Percentiles rank a stretch among this genome's conserved stretches.
Evolutionary conservation across 2,797 vertebrate genomes (phyloP).

Genomic region (Sebastes paucispinis): DNA sequence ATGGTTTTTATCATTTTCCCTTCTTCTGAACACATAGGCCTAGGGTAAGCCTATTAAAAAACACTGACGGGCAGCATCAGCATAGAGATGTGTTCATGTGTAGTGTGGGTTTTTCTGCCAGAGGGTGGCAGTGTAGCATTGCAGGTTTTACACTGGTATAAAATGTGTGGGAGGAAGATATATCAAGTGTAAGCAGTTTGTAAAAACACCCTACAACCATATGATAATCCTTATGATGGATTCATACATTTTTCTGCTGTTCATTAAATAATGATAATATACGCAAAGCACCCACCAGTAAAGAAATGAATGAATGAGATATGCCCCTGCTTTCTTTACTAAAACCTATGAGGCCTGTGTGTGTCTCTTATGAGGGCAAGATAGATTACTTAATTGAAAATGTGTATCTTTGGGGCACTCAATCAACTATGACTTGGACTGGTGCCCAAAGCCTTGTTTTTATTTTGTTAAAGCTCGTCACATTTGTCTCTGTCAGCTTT

Average conservation of each 20-base stretch:
- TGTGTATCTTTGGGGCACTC: slow-evolving; percentile 22
- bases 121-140: slow-evolving; percentile 61
- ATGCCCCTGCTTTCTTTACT: not conserved
- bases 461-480: slow-evolving; percentile 45
- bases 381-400: slow-evolving; percentile 45
- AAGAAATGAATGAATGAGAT: not conserved
- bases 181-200: not conserved
- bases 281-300: not conserved
- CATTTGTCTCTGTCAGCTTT: slow-evolving; percentile 57
- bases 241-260: slow-evolving; percentile 2
- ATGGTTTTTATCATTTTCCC: not conserved
- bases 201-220: slow-evolving; percentile 9
- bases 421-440: slow-evolving; percentile 18
- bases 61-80: not conserved
- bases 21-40: not conserved
- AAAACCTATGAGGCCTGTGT: not conserved
- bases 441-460: slow-evolving; percentile 44
- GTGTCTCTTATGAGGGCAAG: not conserved
- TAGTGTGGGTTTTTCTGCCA: slow-evolving; percentile 16
- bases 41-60: not conserved
- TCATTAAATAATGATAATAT: slow-evolving; percentile 4
- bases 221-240: not conserved
- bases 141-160: not conserved
- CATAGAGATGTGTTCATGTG: not conserved
- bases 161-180: not conserved